phyloP scores from a whole-genome alignment of 2,888 invertebrate species.

The Harpagoxenus sublaevis region DNA sequence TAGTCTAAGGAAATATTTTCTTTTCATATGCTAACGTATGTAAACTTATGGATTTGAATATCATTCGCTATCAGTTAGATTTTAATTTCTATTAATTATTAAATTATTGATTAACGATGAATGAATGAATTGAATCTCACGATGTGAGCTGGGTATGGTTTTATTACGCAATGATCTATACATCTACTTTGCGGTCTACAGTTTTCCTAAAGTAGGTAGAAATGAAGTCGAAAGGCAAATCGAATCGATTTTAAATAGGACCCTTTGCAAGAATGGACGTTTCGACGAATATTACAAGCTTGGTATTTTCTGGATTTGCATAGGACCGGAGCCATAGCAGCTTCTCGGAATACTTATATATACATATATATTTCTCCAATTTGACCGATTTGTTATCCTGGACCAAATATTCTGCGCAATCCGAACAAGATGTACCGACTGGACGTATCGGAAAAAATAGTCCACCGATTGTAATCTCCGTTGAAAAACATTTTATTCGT shows the following conservation, averaged over 20 bases:
- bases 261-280: slow-evolving; percentile 68
- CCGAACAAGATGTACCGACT: slow-evolving; percentile 38
- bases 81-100: not conserved
- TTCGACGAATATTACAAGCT: slow-evolving; percentile 59
- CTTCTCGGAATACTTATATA: slow-evolving; percentile 61
- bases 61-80: not conserved
- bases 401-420: slow-evolving; percentile 26
- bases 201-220: slow-evolving; percentile 1
- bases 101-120: not conserved
- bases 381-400: slow-evolving; percentile 53
- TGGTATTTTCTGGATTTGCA: slow-evolving; percentile 68
- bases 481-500: not conserved
- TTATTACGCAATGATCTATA: not conserved
- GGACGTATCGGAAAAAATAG: slow-evolving; percentile 10
- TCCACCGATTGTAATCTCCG: not conserved
- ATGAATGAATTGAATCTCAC: not conserved
- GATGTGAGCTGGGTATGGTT: not conserved
- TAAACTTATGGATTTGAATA: not conserved
- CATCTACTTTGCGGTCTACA: not conserved
- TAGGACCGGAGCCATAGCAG: slow-evolving; percentile 67
- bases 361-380: slow-evolving; percentile 54
- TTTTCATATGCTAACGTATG: not conserved
- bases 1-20: not conserved
- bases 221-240: slow-evolving; percentile 25
- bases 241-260: slow-evolving; percentile 73